Evolutionary conservation across 2,113 vertebrate species (phyloP).

Genomic region (Phocoena phocoena): DNA sequence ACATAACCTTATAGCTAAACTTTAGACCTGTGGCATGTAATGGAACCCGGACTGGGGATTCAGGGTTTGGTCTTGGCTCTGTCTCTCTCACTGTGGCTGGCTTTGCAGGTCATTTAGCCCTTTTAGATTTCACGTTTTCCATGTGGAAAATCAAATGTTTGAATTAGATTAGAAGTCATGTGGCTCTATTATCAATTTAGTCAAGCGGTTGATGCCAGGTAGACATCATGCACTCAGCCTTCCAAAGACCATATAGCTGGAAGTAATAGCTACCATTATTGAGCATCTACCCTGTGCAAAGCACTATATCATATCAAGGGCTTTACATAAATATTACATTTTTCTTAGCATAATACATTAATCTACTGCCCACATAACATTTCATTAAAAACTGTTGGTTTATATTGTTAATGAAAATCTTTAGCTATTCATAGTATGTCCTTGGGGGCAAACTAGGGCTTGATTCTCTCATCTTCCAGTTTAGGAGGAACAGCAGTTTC

Average conservation of each 20-base stretch:
- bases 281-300: slow-evolving; percentile 9
- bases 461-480: neutral
- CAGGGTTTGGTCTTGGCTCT: slow-evolving; percentile 20
- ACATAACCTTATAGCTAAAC: neutral
- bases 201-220: neutral
- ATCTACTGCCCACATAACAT: neutral
- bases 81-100: neutral
- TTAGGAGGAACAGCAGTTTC: neutral
- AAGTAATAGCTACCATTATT: neutral
- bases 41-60: slow-evolving; percentile 10
- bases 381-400: slow-evolving; percentile 30
- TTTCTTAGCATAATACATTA: slow-evolving; percentile 3
- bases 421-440: neutral
- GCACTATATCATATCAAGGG: neutral
- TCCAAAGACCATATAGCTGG: neutral
- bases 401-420: slow-evolving; percentile 25
- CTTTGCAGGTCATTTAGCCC: slow-evolving; percentile 7
- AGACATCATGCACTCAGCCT: neutral
- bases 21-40: neutral
- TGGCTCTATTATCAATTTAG: neutral
- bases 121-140: slow-evolving; percentile 37
- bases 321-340: slow-evolving; percentile 30
- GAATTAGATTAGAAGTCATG: slow-evolving; percentile 38
- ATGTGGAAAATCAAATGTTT: slow-evolving; percentile 25
- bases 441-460: neutral